phyloP scores from a whole-genome alignment of 2,113 vertebrate genomes.

The Pundamilia nyererei region DNA sequence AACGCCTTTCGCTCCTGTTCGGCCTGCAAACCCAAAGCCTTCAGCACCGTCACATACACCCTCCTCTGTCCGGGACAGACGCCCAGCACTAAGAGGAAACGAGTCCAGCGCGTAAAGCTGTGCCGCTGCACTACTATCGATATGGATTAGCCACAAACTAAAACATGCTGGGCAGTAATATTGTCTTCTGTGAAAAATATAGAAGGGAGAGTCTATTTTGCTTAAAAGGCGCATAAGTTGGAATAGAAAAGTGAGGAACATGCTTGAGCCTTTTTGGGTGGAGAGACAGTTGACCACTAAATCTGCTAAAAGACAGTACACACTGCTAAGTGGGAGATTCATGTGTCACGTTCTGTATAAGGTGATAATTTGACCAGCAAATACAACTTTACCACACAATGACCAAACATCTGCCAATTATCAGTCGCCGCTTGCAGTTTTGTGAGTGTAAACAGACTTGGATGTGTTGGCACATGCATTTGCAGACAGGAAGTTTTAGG shows the following conservation, averaged over 20 bases:
- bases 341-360: neutral
- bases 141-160: conserved; percentile 71
- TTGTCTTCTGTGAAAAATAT: neutral
- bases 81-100: conserved; percentile 85
- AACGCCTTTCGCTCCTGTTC: conserved; percentile 92
- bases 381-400: neutral
- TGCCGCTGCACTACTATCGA: conserved; percentile 92
- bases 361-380: neutral
- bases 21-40: conserved; percentile 90
- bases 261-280: neutral
- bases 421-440: neutral
- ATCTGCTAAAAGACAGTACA: neutral
- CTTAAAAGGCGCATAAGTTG: neutral
- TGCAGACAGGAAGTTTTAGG: neutral
- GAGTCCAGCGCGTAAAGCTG: conserved; percentile 91
- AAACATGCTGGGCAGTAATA: neutral
- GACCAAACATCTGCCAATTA: neutral
- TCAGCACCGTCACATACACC: conserved; percentile 89
- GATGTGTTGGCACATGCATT: neutral
- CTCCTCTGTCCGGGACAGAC: conserved; percentile 87
- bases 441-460: neutral
- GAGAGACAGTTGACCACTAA: neutral
- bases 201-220: neutral
- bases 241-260: neutral
- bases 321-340: neutral